phyloP scores from a whole-genome alignment of 2,797 vertebrate species.

The Siniperca undulata region DNA sequence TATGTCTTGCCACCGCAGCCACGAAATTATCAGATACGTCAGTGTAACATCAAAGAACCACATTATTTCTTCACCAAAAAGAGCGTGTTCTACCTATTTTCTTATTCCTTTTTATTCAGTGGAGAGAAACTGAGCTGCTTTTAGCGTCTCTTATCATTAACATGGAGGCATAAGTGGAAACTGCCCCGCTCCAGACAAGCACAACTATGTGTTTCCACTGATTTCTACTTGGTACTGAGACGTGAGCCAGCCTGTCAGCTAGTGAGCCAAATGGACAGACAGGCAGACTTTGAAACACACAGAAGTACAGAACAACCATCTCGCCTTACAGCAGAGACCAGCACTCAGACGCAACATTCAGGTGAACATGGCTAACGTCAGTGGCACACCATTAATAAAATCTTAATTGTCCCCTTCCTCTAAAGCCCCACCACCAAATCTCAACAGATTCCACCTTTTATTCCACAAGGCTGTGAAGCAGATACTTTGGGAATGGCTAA shows the following conservation, averaged over 20 bases:
- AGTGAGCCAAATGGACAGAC: constrained; percentile 59
- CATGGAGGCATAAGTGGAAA: constrained; percentile 55
- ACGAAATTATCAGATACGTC: constrained; percentile 36
- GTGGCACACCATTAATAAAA: constrained; percentile 78
- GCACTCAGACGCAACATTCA: constrained; percentile 50
- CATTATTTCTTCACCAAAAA: constrained; percentile 25
- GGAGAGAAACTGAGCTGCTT: constrained; percentile 58
- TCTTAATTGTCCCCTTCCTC: constrained; percentile 74
- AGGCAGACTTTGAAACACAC: constrained; percentile 57
- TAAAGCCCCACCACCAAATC: constrained; percentile 48
- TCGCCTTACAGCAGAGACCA: constrained; percentile 67
- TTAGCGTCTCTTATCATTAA: constrained; percentile 71
- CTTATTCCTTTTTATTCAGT: constrained; percentile 15
- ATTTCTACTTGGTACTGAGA: constrained; percentile 69
- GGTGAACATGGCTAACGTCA: constrained; percentile 79
- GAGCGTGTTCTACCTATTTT: constrained; percentile 16
- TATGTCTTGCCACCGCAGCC: constrained; percentile 10
- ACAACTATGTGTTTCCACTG: constrained; percentile 71
- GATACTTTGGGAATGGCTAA: constrained; percentile 56
- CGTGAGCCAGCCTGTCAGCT: constrained; percentile 68
- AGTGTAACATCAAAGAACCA: constrained; percentile 49
- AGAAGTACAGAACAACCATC: constrained; percentile 67
- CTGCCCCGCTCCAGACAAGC: constrained; percentile 64
- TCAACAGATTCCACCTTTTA: constrained; percentile 52
- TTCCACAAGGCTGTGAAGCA: constrained; percentile 48